Evolutionary conservation across 2,113 vertebrate genomes (phyloP), one percentile per base, ranked within the genome.

Genomic region (Bufo gargarizans): DNA sequence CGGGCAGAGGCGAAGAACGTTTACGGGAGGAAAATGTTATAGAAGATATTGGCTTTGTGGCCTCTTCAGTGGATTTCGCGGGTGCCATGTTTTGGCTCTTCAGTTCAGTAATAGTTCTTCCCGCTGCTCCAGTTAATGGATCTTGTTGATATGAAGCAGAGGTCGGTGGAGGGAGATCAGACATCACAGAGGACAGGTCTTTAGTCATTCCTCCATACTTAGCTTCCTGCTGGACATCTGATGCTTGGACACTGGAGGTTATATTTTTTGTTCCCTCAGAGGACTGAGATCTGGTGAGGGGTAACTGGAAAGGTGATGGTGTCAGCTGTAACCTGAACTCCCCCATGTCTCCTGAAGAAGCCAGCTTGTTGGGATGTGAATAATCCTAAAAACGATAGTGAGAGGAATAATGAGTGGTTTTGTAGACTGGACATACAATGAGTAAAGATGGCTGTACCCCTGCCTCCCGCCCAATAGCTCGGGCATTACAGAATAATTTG

Each of bases 21-120:
- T 89, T 93, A 67, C 87, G 89, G n/a, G 95, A 93, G 67, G 96
- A 69, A 14, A 94, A 94, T 53, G 93, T 93, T 90, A 95, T 93
- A 8, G 96, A 94, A 4, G 93, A 89, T 56, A 95, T 91, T 4
- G 94, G 92, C 61, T 90, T 91, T 7, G 69, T 82, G 5, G 79
- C 59, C 74, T 93, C 91, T 47, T 88, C 85, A 58, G 85, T 17
- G 6, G 22, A 10, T 72, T 72, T 10, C 67, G 71, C 79, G 87
- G 90, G 20, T 6, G 74, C 0, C 17, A 22, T n/a, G 59, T n/a
- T 14, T 22, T 4, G 53, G 22, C 11, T 77, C 2, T 78, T 22
- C 20, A n/a, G 12, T 33, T 86, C 50, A 11, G 4, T 4, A 53
- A 10, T 20, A 50, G 47, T 22, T 50, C 9, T 33, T 22, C 12